phyloP scores from a whole-genome alignment of 2,797 vertebrate genomes.

The Ceryle rudis region DNA sequence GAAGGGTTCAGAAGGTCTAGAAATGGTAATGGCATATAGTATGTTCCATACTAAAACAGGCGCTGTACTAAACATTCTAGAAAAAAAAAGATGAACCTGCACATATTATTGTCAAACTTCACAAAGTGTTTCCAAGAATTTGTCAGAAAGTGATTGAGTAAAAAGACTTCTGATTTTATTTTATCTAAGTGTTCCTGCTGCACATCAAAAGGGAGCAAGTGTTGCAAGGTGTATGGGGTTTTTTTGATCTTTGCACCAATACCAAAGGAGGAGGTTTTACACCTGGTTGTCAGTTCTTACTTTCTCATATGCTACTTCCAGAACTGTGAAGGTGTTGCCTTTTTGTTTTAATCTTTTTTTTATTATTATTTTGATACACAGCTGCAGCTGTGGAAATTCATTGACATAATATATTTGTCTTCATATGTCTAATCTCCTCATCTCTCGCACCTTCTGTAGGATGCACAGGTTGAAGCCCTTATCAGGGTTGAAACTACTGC shows the following conservation, averaged over 20 bases:
- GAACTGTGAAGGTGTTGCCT: neutral
- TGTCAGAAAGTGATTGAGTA: neutral
- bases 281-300: neutral
- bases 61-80: rapidly evolving
- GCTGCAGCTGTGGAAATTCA: neutral
- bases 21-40: neutral
- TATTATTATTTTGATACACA: neutral
- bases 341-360: neutral
- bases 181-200: neutral
- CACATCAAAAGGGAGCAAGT: neutral
- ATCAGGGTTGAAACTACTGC: neutral
- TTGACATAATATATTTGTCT: neutral
- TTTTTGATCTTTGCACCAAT: neutral
- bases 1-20: neutral
- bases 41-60: neutral
- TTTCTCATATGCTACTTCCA: neutral
- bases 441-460: neutral
- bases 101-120: neutral
- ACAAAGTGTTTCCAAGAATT: neutral
- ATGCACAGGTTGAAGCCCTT: neutral
- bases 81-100: neutral
- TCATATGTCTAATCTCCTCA: neutral
- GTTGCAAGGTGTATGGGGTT: neutral
- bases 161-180: neutral
- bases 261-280: neutral